Base-by-base conservation (phyloP, 2,797 vertebrate genomes). In the Eurystomus glaucurus region DNA sequence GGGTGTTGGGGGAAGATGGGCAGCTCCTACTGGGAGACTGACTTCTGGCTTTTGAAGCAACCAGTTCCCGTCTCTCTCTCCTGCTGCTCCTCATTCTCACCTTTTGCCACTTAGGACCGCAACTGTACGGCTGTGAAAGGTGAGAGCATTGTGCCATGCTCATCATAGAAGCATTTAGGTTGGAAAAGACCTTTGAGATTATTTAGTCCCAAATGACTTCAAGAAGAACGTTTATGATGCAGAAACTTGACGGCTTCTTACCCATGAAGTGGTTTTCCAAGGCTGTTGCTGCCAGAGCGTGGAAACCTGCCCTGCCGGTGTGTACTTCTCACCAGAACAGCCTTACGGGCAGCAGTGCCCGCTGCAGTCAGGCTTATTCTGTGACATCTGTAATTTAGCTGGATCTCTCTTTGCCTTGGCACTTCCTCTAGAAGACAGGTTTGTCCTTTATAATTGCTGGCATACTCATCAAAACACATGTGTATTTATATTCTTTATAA, bases 301-400 rank as follows among this genome's bases (percentile, higher is more conserved):
- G 23, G 52, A 65, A 69, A 35, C 20, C 46, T 60, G 39, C 33
- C n/a, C 20, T 45, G 26, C 26, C 26, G 3, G 0, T 26, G n/a
- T 7, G 33, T 39, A 6, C 31, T 19, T 18, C 72, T 79, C 28
- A n/a, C 14, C 37, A 70, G 26, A 29, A 43, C 21, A 65, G 31
- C 20, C 39, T 3, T 6, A 6, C 0, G 8, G 55, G 31, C 26
- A 83, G 50, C 43, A 41, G n/a, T 22, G 64, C 55, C 33, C 54
- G 25, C 25, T 1, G 0, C 18, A 76, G 82, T 21, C 0, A 2
- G 33, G 41, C 23, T 6, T 29, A 1, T 52, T 51, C 60, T 26
- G 7, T 1, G 0, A 9, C 1, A 9, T 14, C 18, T 66, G 2
- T 23, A 3, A 25, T 4, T 9, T 6, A 28, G 6, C 25, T 75